Evolutionary conservation across 2,888 invertebrate species (phyloP).

Genomic region (Fragum whitleyi): DNA sequence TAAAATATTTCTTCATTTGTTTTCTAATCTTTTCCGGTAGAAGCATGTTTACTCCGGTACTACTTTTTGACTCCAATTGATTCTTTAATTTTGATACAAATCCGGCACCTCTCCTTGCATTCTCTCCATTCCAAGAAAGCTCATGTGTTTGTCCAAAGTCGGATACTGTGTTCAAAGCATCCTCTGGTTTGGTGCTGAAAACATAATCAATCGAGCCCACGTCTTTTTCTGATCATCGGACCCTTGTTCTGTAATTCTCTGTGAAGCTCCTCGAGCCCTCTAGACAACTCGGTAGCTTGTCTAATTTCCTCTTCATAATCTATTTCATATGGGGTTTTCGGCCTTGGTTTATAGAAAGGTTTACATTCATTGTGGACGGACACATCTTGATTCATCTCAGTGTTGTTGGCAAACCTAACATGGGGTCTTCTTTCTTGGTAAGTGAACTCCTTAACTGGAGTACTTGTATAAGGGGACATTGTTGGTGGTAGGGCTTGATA

Average conservation of each 20-base stretch:
- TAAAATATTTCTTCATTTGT: slow-evolving; percentile 13
- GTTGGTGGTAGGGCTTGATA: no score
- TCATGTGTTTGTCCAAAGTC: neutral
- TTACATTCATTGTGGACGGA: slow-evolving; percentile 9
- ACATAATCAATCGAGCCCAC: no score
- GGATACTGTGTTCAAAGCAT: no score
- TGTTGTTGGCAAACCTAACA: neutral
- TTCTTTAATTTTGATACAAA: neutral
- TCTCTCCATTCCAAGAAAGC: slow-evolving; percentile 1
- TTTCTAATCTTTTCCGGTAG: slow-evolving; percentile 15
- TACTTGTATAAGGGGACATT: no score
- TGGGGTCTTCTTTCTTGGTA: neutral
- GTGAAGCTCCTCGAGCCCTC: neutral
- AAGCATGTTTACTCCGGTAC: neutral
- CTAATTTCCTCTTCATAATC: slow-evolving; percentile 13
- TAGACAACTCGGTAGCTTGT: neutral
- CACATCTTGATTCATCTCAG: slow-evolving; percentile 15
- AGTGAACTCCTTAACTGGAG: neutral
- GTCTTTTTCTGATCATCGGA: no score
- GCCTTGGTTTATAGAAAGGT: slow-evolving; percentile 7
- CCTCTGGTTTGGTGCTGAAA: no score
- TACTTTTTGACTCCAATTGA: neutral
- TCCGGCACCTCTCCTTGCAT: slow-evolving; percentile 10
- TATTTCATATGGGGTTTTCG: neutral
- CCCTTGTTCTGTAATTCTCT: neutral